phyloP scores from a whole-genome alignment of 1,140 invertebrate species.

The Contarinia nasturtii region DNA sequence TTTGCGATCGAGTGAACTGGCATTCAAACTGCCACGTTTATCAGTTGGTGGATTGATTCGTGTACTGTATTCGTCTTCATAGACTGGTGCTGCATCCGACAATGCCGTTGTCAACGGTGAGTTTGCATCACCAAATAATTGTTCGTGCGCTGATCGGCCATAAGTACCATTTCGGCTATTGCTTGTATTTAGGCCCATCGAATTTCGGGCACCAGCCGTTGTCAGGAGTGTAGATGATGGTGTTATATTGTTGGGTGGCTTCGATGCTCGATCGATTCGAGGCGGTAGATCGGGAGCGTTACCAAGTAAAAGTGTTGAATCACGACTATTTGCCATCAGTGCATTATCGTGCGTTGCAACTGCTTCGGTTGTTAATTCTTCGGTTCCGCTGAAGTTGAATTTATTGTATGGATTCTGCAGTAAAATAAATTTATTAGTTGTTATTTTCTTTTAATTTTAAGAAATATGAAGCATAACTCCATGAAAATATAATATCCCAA shows the following conservation, averaged over 20 bases:
- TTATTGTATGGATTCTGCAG: slow-evolving; percentile 25
- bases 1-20: background rate
- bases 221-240: slow-evolving; percentile 9
- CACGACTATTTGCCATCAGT: too few species aligned
- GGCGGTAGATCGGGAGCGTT: slow-evolving; percentile 64
- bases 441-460: background rate
- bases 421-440: too few species aligned
- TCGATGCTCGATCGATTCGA: slow-evolving; percentile 54
- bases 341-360: too few species aligned
- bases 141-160: slow-evolving; percentile 31
- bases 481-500: background rate
- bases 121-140: slow-evolving; percentile 21
- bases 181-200: background rate
- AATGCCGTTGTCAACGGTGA: background rate
- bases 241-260: slow-evolving; percentile 32
- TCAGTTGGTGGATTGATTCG: slow-evolving; percentile 13
- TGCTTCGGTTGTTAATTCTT: background rate
- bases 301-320: background rate
- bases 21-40: slow-evolving; percentile 10
- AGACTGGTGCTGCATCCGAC: slow-evolving; percentile 5
- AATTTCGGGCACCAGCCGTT: background rate
- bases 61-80: slow-evolving; percentile 21
- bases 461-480: background rate
- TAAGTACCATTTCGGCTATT: slow-evolving; percentile 20
- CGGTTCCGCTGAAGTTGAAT: slow-evolving; percentile 17